Percentiles rank a stretch among this genome's conserved stretches.
Conservation (phyloP, 2,888 invertebrate genomes). For the Lepidocyrtinus sp. region DNA sequence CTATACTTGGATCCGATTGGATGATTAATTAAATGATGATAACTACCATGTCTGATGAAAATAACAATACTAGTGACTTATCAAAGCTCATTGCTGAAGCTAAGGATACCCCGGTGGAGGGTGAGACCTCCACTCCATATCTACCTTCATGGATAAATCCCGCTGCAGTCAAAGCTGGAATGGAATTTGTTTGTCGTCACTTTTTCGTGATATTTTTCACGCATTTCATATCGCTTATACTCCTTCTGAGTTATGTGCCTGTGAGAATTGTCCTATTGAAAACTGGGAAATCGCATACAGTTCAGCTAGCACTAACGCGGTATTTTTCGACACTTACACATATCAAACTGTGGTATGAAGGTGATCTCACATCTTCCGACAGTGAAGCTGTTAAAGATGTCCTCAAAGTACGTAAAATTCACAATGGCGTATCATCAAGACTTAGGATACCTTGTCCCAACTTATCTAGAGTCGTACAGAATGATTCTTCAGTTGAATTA, state of each 20-base stretch:
- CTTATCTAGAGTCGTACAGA: no score
- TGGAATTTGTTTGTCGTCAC: slow-evolving; percentile 81
- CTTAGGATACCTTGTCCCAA: no score
- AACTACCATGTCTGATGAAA: no score
- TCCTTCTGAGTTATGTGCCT: slow-evolving; percentile 83
- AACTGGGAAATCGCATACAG: slow-evolving; percentile 81
- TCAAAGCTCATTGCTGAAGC: no score
- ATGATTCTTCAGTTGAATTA: no score
- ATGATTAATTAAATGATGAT: no score
- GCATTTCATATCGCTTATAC: slow-evolving; percentile 84
- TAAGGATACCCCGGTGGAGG: no score
- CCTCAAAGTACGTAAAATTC: slow-evolving; percentile 57
- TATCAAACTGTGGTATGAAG: slow-evolving; percentile 84
- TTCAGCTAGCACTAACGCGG: slow-evolving; percentile 80
- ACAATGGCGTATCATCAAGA: slow-evolving; percentile 50
- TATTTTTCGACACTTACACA: slow-evolving; percentile 87
- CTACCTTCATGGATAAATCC: slow-evolving; percentile 57
- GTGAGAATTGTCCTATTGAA: slow-evolving; percentile 81
- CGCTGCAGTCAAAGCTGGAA: slow-evolving; percentile 74
- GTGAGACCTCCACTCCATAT: no score
- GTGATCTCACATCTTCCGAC: slow-evolving; percentile 76
- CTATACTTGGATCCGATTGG: no score
- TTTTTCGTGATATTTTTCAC: slow-evolving; percentile 80
- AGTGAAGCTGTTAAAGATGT: slow-evolving; percentile 55
- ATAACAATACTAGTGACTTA: no score